Percentiles rank a stretch among this genome's conserved stretches.
Evolutionary conservation across 1,140 invertebrate species (phyloP).

Genomic region (Hermetia illucens): DNA sequence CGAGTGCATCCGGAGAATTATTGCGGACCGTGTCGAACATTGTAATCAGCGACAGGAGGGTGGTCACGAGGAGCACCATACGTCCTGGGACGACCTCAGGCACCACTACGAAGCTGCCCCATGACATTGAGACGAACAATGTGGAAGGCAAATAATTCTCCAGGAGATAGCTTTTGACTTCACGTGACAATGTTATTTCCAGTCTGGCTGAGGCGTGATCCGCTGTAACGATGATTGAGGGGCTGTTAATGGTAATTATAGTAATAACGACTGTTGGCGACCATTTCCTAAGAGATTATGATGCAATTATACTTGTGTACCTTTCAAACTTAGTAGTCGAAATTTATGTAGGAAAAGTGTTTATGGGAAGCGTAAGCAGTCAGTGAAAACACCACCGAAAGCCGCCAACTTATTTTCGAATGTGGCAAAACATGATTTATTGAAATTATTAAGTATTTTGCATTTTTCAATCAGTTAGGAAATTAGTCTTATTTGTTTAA

Average conservation of each 20-base stretch:
- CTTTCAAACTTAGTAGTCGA: too few species aligned
- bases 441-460: too few species aligned
- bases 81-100: slow-evolving; percentile 45
- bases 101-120: slow-evolving; percentile 49
- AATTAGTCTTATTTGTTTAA: background rate
- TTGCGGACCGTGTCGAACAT: slow-evolving; percentile 49
- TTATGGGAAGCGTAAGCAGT: too few species aligned
- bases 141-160: slow-evolving; percentile 48
- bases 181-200: slow-evolving; percentile 39
- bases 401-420: too few species aligned
- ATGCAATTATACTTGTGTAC: too few species aligned
- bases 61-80: slow-evolving; percentile 42
- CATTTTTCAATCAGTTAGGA: background rate
- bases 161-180: slow-evolving; percentile 41
- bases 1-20: slow-evolving; percentile 45
- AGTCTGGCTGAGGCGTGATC: slow-evolving; percentile 41
- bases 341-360: too few species aligned
- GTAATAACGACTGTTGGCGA: too few species aligned
- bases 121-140: slow-evolving; percentile 48
- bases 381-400: too few species aligned
- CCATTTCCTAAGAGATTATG: too few species aligned
- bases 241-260: background rate
- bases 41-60: slow-evolving; percentile 42
- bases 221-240: slow-evolving; percentile 25
- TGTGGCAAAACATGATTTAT: too few species aligned